phyloP scores from a whole-genome alignment of 1,140 invertebrate genomes.

The Drosophila fuyamai region DNA sequence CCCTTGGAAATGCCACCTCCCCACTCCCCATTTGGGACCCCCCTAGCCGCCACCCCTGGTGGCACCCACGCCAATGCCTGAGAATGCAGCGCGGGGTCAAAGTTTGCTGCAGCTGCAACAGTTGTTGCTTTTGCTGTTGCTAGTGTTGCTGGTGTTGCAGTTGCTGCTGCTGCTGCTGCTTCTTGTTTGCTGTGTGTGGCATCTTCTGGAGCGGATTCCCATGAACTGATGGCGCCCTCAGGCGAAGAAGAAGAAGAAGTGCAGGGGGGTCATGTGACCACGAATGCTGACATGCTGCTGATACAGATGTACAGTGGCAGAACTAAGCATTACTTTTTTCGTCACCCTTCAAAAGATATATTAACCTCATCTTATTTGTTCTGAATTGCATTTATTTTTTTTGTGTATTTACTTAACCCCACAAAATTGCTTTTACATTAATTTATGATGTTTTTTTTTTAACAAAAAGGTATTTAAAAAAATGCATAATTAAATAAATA shows the following conservation, averaged over 20 bases:
- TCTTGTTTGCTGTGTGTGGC: constrained; percentile 61
- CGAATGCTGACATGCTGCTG: constrained; percentile 65
- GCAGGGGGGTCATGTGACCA: constrained; percentile 55
- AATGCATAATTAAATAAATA: too few species aligned
- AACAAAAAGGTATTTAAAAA: too few species aligned
- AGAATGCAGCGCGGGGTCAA: constrained; percentile 64
- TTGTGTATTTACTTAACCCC: too few species aligned
- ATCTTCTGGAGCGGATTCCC: constrained; percentile 72
- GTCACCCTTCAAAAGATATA: background rate
- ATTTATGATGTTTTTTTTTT: too few species aligned
- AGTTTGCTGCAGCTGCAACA: constrained; percentile 57
- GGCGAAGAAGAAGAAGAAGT: background rate
- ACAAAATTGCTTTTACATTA: too few species aligned
- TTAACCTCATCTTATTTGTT: too few species aligned
- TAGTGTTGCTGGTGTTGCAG: constrained; percentile 6
- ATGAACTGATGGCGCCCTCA: constrained; percentile 72
- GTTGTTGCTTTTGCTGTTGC: constrained; percentile 33
- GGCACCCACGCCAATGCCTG: constrained; percentile 65
- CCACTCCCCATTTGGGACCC: background rate
- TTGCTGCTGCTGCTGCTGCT: constrained; percentile 20
- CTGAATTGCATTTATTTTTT: too few species aligned
- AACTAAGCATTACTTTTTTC: background rate
- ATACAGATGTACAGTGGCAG: constrained; percentile 21
- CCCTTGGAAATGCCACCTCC: constrained; percentile 9
- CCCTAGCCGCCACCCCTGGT: background rate